Evolutionary conservation across 2,797 vertebrate species (phyloP).

Genomic region (Sorex maritimensis): DNA sequence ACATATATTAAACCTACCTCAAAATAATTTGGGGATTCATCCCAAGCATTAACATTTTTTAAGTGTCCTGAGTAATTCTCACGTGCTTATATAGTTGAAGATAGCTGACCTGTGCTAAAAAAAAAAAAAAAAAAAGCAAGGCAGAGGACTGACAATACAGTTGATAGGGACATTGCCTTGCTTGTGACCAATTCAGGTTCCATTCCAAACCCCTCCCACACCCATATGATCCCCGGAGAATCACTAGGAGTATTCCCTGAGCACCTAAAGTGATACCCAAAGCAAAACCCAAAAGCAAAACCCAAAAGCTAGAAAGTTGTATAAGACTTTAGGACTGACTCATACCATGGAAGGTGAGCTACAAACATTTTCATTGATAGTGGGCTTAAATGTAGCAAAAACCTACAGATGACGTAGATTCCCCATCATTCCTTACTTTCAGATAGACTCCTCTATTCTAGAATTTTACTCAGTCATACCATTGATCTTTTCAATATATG

Average conservation of each 20-base stretch:
- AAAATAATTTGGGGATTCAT: conserved; percentile 61
- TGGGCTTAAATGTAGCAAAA: conserved; percentile 21
- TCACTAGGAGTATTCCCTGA: no score
- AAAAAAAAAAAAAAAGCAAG: no score
- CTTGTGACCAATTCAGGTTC: no score
- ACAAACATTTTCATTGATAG: background rate
- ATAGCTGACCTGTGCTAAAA: background rate
- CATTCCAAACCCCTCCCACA: no score
- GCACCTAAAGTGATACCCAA: no score
- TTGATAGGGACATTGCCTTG: background rate
- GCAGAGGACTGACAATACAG: background rate
- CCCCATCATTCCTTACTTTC: background rate
- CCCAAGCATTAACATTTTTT: conserved; percentile 26
- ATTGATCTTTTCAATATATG: background rate
- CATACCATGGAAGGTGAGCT: background rate
- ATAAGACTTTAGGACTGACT: background rate
- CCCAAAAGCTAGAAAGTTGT: background rate
- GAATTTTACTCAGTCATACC: background rate
- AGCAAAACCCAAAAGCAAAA: background rate
- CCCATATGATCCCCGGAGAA: no score
- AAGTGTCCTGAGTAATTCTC: conserved; percentile 47
- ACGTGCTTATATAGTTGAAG: background rate
- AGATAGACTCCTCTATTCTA: background rate
- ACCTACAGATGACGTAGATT: background rate
- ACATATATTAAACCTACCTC: conserved; percentile 4